Evolutionary conservation across 2,797 vertebrate species (phyloP).

Genomic region (Neostethus bicornis): DNA sequence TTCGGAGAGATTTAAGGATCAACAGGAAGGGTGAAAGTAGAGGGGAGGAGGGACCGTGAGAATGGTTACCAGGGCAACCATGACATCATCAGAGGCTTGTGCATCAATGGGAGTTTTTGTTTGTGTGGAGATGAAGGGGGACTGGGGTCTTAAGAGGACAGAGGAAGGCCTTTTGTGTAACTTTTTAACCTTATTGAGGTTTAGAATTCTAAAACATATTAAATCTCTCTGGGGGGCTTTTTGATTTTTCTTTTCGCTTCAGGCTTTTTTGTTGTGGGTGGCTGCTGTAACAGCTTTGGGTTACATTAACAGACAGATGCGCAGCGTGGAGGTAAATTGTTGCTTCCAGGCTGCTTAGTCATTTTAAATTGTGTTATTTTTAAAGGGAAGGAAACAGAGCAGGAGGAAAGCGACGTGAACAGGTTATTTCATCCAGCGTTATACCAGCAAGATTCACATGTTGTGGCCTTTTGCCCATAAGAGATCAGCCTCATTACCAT

Average conservation of each 20-base stretch:
- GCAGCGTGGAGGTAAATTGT: conserved; percentile 41
- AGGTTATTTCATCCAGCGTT: no score
- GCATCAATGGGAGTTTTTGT: conserved; percentile 66
- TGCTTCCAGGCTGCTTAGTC: conserved; percentile 38
- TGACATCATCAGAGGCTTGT: conserved; percentile 72
- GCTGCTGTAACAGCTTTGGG: conserved; percentile 41
- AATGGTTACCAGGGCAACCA: conserved; percentile 77
- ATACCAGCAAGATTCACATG: no score
- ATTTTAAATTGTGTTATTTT: conserved; percentile 48
- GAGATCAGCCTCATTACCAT: no score
- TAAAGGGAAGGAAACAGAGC: conserved; percentile 12
- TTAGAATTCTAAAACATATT: conserved; percentile 14
- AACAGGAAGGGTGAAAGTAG: conserved; percentile 58
- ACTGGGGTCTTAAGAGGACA: conserved; percentile 40
- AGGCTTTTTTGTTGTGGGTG: conserved; percentile 40
- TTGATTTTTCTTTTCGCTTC: conserved; percentile 1
- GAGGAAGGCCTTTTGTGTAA: conserved; percentile 39
- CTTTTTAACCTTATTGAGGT: conserved; percentile 28
- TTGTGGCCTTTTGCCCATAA: no score
- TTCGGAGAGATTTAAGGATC: conserved; percentile 61
- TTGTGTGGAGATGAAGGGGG: conserved; percentile 59
- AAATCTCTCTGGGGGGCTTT: not conserved
- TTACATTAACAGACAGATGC: conserved; percentile 45
- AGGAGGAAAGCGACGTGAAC: conserved; percentile 13
- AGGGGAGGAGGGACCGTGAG: conserved; percentile 53